Evolutionary conservation across 2,113 vertebrate species (phyloP).

Genomic region (Aspidoscelis tigris): DNA sequence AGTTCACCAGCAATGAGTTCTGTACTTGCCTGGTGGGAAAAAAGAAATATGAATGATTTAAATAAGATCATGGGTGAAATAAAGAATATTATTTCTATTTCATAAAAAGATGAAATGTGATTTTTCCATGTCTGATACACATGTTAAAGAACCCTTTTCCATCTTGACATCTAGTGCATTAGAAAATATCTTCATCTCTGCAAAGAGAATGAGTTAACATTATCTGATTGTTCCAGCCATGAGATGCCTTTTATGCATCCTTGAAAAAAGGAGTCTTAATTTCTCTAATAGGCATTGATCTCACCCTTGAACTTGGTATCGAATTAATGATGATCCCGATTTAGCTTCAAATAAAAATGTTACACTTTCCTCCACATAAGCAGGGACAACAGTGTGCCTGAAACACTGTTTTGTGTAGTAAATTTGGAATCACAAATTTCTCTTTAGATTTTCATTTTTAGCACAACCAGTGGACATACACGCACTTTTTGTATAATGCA

Average conservation of each 20-base stretch:
- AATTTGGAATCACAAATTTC: neutral
- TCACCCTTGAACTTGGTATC: conserved; percentile 7
- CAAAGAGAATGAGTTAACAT: neutral
- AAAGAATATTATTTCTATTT: too few relatives aligned
- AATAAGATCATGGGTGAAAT: too few relatives aligned
- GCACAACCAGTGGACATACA: neutral
- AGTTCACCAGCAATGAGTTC: too few relatives aligned
- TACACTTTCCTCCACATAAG: neutral
- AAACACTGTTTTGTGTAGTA: neutral
- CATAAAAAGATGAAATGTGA: too few relatives aligned
- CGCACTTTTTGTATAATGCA: neutral
- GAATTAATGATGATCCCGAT: conserved; percentile 9
- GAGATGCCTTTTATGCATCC: neutral
- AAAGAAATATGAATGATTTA: too few relatives aligned
- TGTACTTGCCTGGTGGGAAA: too few relatives aligned
- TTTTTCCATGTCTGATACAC: too few relatives aligned
- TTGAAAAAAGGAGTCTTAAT: conserved; percentile 18
- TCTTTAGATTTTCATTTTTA: neutral
- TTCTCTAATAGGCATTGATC: conserved; percentile 24
- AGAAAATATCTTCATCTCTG: neutral
- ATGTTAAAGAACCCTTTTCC: neutral
- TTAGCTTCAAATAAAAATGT: conserved; percentile 12
- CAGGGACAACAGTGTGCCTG: neutral
- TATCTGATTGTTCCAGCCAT: neutral
- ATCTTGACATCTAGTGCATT: neutral